Base-by-base conservation (phyloP, 1,140 invertebrate species). In the Ctenoplectra terminalis region DNA sequence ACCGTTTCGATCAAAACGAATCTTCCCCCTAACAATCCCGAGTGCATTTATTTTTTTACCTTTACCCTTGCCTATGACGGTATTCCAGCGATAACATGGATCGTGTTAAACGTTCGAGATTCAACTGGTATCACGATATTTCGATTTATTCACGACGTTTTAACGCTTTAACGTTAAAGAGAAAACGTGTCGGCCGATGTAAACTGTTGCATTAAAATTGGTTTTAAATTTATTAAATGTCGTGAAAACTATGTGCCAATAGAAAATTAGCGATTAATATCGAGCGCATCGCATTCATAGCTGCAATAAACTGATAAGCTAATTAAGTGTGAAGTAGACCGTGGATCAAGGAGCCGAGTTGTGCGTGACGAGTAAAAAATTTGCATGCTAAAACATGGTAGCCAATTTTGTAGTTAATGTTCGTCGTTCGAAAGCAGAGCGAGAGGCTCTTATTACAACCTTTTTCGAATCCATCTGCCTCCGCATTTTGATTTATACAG, bases 311-410 rank as follows among this genome's bases (percentile, higher is more conserved):
- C 52, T 66, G 84, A 80, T 74, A 79, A 83, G 83, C 79, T 71
- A 83, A 83, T 86, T 54, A 60, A 54, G 23, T 37, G 43, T 58
- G 83, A 87, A 87, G 72, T 84, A 77, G 85, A 87, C 82, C 86
- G 73, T 54, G 50, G 31, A 48, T 71, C 50, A 75, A 81, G 43
- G 15, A 40, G 23, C 52, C 56, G 63, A 78, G 60, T 54, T 23
- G 64, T 17, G 37, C 54, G 50, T 58, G 29, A 63, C 23, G 58
- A 1, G 46, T 20, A 46, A 78, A 82, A 56, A 76, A 46, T 58
- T 70, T 84, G 54, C 64, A 71, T 15, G 58, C 15, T 1, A 15
- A 46, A 43, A 9, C n/a, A 34, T 64, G 1, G 31, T 40, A 20
- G 1, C 20, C 31, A 1, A 50, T 69, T 15, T 23, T n/a, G 23